phyloP scores from a whole-genome alignment of 2,113 vertebrate genomes.

The Tympanuchus pallidicinctus region DNA sequence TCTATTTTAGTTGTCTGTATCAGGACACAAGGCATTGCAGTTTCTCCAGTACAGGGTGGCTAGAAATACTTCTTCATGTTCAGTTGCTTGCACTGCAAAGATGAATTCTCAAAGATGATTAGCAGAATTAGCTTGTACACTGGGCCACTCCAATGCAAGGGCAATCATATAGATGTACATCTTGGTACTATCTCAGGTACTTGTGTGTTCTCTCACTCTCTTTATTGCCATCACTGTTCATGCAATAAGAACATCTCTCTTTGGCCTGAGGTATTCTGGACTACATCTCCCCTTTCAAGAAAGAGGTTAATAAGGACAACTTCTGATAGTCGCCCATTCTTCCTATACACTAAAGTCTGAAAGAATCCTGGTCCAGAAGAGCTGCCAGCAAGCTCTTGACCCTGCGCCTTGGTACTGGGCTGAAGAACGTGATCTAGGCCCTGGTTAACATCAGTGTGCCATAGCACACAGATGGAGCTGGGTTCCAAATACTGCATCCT shows the following conservation, averaged over 20 bases:
- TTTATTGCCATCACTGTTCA: not conserved
- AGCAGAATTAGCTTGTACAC: not conserved
- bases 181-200: too few relatives aligned
- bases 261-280: not conserved
- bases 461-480: not conserved
- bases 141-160: not conserved
- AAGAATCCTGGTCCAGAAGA: not conserved
- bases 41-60: not conserved
- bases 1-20: not conserved
- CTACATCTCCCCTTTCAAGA: not conserved
- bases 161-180: not conserved
- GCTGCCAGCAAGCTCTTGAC: not conserved
- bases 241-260: not conserved
- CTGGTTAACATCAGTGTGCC: accelerated
- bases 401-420: not conserved
- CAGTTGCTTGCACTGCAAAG: not conserved
- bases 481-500: not conserved
- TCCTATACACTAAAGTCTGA: not conserved
- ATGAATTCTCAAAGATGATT: not conserved
- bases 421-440: not conserved
- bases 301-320: not conserved
- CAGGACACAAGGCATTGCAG: not conserved
- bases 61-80: not conserved
- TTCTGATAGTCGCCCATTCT: not conserved
- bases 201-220: not conserved